Percentiles rank a stretch among this genome's conserved stretches.
Evolutionary conservation across 2,888 invertebrate species (phyloP).

Genomic region (Tortrix viridana): DNA sequence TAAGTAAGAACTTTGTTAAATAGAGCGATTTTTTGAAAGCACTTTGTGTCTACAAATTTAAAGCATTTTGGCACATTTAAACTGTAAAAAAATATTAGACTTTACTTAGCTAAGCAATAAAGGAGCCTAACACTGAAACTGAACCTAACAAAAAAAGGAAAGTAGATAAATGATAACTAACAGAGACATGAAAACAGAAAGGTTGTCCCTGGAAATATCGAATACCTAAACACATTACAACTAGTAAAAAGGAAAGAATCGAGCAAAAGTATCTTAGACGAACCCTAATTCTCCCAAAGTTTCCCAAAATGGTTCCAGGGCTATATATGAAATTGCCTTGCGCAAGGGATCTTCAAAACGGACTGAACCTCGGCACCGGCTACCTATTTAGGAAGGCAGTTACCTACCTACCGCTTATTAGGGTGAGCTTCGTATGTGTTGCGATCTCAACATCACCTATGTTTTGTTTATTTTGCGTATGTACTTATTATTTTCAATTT

Average conservation of each 20-base stretch:
- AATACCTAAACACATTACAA: too few relatives aligned
- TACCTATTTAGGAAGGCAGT: slow-evolving; percentile 32
- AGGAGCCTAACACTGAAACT: too few relatives aligned
- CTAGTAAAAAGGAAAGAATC: too few relatives aligned
- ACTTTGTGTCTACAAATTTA: background rate
- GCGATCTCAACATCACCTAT: slow-evolving; percentile 51
- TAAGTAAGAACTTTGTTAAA: slow-evolving; percentile 3
- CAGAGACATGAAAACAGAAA: too few relatives aligned
- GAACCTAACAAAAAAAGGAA: too few relatives aligned
- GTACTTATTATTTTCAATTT: background rate
- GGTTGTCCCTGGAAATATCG: too few relatives aligned
- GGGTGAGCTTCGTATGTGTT: slow-evolving; percentile 60
- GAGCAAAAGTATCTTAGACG: too few relatives aligned
- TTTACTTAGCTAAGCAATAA: too few relatives aligned
- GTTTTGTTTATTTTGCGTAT: slow-evolving; percentile 20
- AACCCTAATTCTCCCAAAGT: slow-evolving; percentile 54
- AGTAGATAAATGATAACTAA: too few relatives aligned
- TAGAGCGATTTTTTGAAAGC: background rate
- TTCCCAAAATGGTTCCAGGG: slow-evolving; percentile 69
- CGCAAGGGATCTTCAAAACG: slow-evolving; percentile 45
- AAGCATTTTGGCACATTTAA: too few relatives aligned
- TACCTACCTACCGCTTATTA: slow-evolving; percentile 50
- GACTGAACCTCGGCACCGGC: slow-evolving; percentile 29
- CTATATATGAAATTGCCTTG: slow-evolving; percentile 79
- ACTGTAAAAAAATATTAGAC: too few relatives aligned